Conservation (phyloP, 2,113 vertebrate genomes). For the Labrus mixtus region DNA sequence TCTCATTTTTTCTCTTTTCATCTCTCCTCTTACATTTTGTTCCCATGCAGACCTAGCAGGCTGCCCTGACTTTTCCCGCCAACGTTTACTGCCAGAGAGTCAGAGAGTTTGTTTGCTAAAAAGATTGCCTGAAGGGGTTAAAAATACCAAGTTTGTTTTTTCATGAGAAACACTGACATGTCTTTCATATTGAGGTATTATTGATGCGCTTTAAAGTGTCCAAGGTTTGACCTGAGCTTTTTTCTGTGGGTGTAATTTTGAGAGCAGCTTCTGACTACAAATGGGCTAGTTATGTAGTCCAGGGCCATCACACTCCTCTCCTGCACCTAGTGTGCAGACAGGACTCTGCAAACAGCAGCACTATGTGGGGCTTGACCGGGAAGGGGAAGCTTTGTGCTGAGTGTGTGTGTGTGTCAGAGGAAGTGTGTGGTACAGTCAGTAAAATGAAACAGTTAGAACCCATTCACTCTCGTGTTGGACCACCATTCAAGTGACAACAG, state of each 20-base stretch:
- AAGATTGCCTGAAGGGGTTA: slow-evolving; percentile 37
- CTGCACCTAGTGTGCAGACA: slow-evolving; percentile 61
- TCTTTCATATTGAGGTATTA: slow-evolving; percentile 49
- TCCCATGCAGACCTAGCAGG: slow-evolving; percentile 34
- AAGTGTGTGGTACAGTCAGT: neutral
- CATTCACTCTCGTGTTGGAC: too few species aligned
- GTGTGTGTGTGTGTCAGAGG: slow-evolving; percentile 18
- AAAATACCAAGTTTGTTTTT: slow-evolving; percentile 24
- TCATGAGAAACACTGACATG: slow-evolving; percentile 24
- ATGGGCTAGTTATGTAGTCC: slow-evolving; percentile 12
- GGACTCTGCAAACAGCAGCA: slow-evolving; percentile 51
- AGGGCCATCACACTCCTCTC: slow-evolving; percentile 36
- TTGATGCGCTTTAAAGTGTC: slow-evolving; percentile 40
- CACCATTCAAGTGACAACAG: too few species aligned
- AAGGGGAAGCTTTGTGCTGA: slow-evolving; percentile 39
- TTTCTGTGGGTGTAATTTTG: slow-evolving; percentile 36
- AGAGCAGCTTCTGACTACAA: slow-evolving; percentile 24
- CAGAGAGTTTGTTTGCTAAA: slow-evolving; percentile 52
- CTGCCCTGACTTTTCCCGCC: slow-evolving; percentile 30
- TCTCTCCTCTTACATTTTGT: slow-evolving; percentile 51
- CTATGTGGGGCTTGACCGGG: slow-evolving; percentile 44
- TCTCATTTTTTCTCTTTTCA: slow-evolving; percentile 17
- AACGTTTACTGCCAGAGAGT: slow-evolving; percentile 36
- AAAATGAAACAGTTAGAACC: neutral
- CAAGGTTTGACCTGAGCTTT: slow-evolving; percentile 38